A percentile compares a stretch with the other conserved stretches of the same genome.
Evolutionary conservation across 2,113 vertebrate genomes (phyloP).

Genomic region (Otis tarda): DNA sequence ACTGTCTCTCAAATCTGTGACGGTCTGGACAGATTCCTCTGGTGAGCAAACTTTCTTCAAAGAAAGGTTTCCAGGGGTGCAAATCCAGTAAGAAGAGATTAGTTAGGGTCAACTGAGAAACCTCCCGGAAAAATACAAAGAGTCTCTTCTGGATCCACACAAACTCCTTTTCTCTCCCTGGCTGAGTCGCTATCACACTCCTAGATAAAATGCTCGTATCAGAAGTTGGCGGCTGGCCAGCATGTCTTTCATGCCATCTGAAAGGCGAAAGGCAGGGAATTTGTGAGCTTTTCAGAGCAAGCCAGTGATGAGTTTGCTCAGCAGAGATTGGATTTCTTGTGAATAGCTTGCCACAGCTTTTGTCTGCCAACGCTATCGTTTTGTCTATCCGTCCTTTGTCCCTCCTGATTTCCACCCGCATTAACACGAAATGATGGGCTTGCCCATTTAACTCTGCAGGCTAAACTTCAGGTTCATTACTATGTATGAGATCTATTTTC

Average conservation of each 20-base stretch:
- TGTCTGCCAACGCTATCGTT: neutral
- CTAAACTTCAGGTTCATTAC: constrained; percentile 59
- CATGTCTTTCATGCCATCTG: neutral
- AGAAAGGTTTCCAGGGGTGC: neutral
- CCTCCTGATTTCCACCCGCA: neutral
- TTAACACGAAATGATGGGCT: neutral
- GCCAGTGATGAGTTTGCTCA: neutral
- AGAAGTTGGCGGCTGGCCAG: neutral
- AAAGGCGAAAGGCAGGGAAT: constrained; percentile 19
- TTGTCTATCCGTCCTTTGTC: neutral
- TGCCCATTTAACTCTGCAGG: constrained; percentile 1
- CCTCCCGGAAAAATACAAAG: neutral
- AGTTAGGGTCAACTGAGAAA: neutral
- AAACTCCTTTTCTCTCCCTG: neutral
- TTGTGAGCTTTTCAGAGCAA: constrained; percentile 34
- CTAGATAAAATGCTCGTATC: neutral
- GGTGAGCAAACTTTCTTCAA: neutral
- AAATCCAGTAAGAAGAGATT: constrained; percentile 29
- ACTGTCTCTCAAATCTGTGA: neutral
- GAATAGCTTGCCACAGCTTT: constrained; percentile 36
- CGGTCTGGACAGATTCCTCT: neutral
- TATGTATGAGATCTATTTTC: constrained; percentile 57
- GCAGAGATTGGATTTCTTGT: neutral
- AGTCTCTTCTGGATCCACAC: neutral
- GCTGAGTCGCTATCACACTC: neutral